Base-by-base conservation (phyloP, 2,797 vertebrate genomes). In the Poeciliopsis gracilis region DNA sequence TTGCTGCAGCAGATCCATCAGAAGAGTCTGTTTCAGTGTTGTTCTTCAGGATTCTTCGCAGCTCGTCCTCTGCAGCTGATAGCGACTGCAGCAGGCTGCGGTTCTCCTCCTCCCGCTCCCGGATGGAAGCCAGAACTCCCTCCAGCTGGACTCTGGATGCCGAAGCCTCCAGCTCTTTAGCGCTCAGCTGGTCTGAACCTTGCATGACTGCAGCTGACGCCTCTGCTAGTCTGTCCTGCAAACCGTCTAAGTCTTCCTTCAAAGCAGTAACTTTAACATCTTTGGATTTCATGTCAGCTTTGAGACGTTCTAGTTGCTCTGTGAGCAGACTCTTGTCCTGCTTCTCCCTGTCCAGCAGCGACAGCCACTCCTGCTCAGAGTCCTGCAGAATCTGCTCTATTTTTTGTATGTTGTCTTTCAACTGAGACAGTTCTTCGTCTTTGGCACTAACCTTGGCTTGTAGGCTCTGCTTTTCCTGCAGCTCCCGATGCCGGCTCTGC, bases 381-480 rank as follows among this genome's bases (percentile, higher is more conserved):
- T 97, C 96, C 83, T 95, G 93, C 5, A 97, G 93, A 87, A 88
- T 93, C 66, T 94, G 95, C 38, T 97, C 96, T 93, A 97, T 78
- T 83, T 92, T 95, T 72, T 94, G 81, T 91, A 95, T 72, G 85
- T 93, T 95, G 84, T 94, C 89, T 86, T 94, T 95, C 89, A 97
- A 94, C 80, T 86, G 87, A 92, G 77, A 92, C 70, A 96, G 85
- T 72, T 97, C 95, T 92, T 95, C 91, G 78, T 94, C 91, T 93
- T 96, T 95, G 80, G 85, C 96, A 98, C 97, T 97, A 96, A 98
- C 97, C 97, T 97, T 92, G 83, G 92, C 94, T 93, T 95, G 96
- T 43, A 97, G 96, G 85, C 91, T 95, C 90, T 96, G 93, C 88
- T 92, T 96, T 92, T 97, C 95, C 25, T 89, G 93, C 91, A 95